Percentiles rank a stretch among this genome's conserved stretches.
Conservation (phyloP, 1,140 invertebrate genomes). For the Pseudomyrmex gracilis region DNA sequence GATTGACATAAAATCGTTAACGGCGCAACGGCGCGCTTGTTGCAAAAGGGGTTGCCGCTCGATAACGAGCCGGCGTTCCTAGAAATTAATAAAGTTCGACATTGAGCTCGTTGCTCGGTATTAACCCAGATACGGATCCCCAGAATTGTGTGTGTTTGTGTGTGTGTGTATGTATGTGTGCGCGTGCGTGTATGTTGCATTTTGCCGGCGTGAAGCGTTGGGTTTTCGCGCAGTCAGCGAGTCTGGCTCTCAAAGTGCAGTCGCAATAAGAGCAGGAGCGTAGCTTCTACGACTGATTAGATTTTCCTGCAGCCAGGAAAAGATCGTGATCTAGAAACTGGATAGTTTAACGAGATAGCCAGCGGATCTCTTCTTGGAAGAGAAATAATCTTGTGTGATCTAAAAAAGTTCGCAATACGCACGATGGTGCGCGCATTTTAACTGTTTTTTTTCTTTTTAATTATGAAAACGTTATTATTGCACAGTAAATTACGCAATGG, state of each 20-base stretch:
- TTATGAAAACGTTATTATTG: not conserved
- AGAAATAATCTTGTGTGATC: not conserved
- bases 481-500: not conserved
- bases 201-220: not conserved
- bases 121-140: constrained; percentile 44
- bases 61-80: constrained; percentile 57
- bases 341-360: not conserved
- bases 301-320: not conserved
- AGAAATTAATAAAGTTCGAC: constrained; percentile 73
- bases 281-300: constrained; percentile 10
- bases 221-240: constrained; percentile 23
- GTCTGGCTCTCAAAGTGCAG: constrained; percentile 12
- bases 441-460: no score
- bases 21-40: constrained; percentile 13
- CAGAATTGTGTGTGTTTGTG: no score
- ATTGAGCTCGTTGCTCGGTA: constrained; percentile 44
- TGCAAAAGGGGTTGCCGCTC: constrained; percentile 16
- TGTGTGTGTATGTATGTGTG: no score
- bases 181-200: constrained; percentile 3
- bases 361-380: not conserved
- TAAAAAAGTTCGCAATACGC: not conserved
- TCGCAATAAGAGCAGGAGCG: constrained; percentile 36
- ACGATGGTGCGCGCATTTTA: no score
- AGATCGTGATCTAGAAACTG: not conserved
- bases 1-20: constrained; percentile 80